These are phyloP conservation scores for Leptatherina wallacei DNA, from an alignment of 2,797 vertebrate species.

Conservation along the genomic window DNA sequence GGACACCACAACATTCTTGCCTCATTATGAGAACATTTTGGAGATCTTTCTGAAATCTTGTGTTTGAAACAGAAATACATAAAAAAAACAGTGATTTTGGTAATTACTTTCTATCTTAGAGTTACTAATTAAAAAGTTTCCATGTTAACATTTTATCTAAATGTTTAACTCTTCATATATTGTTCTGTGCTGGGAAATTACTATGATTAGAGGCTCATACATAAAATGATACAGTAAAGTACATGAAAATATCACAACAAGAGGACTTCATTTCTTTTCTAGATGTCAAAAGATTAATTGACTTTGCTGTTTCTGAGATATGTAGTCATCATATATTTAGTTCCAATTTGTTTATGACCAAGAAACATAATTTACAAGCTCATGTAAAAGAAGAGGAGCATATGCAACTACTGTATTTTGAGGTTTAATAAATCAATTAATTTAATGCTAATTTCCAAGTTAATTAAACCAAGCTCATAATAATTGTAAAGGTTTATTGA, in stretches of 20 bases:
- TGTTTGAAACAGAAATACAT: conserved; percentile 11
- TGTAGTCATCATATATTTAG: too few relatives aligned
- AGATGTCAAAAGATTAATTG: too few relatives aligned
- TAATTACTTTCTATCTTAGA: not conserved
- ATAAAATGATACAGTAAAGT: not conserved
- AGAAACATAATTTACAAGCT: too few relatives aligned
- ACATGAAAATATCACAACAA: too few relatives aligned
- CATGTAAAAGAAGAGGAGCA: too few relatives aligned
- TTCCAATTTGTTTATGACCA: too few relatives aligned
- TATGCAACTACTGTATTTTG: too few relatives aligned
- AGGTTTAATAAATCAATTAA: too few relatives aligned
- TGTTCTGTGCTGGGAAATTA: not conserved
- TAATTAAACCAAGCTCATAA: not conserved
- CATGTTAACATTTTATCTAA: not conserved
- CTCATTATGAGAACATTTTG: conserved; percentile 43
- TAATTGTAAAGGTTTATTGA: not conserved
- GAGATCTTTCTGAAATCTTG: not conserved
- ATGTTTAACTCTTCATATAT: not conserved
- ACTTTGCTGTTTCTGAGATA: too few relatives aligned
- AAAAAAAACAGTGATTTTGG: not conserved
- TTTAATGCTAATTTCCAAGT: too few relatives aligned
- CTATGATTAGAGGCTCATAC: not conserved
- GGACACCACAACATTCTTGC: conserved; percentile 53
- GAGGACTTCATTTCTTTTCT: too few relatives aligned
- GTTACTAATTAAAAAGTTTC: not conserved